Evolutionary conservation across 1,140 invertebrate genomes (phyloP), one percentile per base, ranked within the genome.

Genomic region (Eriosoma lanigerum): DNA sequence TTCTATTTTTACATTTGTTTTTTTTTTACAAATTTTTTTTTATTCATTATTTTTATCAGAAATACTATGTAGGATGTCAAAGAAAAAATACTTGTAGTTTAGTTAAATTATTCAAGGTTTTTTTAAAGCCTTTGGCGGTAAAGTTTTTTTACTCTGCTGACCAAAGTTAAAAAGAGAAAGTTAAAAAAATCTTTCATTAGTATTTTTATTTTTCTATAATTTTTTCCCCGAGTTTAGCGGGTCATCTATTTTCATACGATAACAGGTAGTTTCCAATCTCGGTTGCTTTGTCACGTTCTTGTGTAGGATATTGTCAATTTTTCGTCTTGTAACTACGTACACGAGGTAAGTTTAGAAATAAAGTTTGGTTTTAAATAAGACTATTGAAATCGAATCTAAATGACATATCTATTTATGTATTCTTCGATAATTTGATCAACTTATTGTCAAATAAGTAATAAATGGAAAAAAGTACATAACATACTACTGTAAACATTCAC

Each of bases 31-130:
- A n/a, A n/a, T n/a, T n/a, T n/a, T n/a, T n/a, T n/a, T n/a, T n/a
- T n/a, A n/a, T n/a, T n/a, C n/a, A n/a, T n/a, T n/a, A n/a, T 10
- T 70, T 50, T 4, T 24, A 70, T 50, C 46, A 48, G 12, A 8
- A 66, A 44, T 26, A 24, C 12, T 2, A 9, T 66, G 3, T 64
- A 24, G 1, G 29, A 38, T 24, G 12, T 0, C 13, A 15, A 46
- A 19, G n/a, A 46, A 46, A 68, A 68, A 68, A 66, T 9, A 10
- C 24, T 24, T 46, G 17, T n/a, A 24, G 6, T 17, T 3, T 3
- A n/a, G 21, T 72, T 72, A 52, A 72, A 52, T 52, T 72, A 52
- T 52, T 72, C 24, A 52, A 29, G 19, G n/a, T n/a, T n/a, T n/a
- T 3, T 32, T 32, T 6, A 72, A 72, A 52, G n/a, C n/a, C n/a